phyloP scores from a whole-genome alignment of 2,888 invertebrate species.

The Cataglyphis cursor region DNA sequence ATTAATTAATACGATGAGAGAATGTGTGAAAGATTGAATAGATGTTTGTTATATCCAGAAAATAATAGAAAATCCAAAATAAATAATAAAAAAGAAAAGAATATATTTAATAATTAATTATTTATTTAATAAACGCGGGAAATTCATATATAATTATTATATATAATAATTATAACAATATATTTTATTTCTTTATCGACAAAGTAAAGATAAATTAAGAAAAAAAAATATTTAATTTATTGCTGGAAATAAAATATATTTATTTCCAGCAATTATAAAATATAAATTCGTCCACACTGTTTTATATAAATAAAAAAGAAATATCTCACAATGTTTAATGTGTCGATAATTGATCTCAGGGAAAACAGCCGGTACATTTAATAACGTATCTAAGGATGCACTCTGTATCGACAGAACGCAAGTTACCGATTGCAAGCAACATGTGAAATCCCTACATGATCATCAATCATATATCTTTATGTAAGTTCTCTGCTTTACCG shows the following conservation, averaged over 20 bases:
- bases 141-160: neutral
- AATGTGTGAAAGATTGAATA: neutral
- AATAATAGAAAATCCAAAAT: neutral
- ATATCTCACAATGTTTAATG: neutral
- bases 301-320: neutral
- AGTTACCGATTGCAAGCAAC: constrained; percentile 12
- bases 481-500: constrained; percentile 33
- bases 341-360: neutral
- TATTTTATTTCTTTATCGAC: neutral
- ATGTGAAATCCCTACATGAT: constrained; percentile 11
- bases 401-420: neutral
- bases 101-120: neutral
- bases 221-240: no score
- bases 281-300: neutral
- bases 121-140: neutral
- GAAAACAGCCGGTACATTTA: neutral
- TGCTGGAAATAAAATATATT: constrained; percentile 7
- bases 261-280: neutral
- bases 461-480: neutral
- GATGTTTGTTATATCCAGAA: neutral
- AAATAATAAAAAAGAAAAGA: neutral
- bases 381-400: neutral
- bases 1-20: neutral
- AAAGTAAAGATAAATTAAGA: neutral
- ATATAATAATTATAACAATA: neutral